These are phyloP conservation scores for Miichthys miiuy DNA, from an alignment of 2,797 vertebrate species.

Conservation along the genomic window DNA sequence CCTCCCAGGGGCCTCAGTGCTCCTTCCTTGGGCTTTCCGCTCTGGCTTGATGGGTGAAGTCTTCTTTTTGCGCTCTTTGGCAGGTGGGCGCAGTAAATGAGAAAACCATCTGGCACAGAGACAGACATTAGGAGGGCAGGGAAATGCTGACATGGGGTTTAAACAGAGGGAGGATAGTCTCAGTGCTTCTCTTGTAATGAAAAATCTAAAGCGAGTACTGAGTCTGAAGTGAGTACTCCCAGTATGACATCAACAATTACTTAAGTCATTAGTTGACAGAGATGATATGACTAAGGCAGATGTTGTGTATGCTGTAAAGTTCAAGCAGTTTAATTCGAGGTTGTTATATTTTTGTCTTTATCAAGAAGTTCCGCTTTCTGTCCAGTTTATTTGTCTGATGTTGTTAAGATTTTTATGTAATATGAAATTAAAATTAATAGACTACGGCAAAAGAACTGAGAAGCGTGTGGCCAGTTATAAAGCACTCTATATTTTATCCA, in stretches of 20 bases:
- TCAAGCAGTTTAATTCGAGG: not conserved
- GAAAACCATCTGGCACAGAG: constrained; percentile 76
- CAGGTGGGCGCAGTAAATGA: constrained; percentile 75
- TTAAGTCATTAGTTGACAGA: not conserved
- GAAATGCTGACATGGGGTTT: constrained; percentile 39
- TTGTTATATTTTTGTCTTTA: not conserved
- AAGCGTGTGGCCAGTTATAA: too few relatives aligned
- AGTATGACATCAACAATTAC: not conserved
- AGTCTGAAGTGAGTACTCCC: not conserved
- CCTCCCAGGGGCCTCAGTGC: too few relatives aligned
- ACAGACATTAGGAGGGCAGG: constrained; percentile 47
- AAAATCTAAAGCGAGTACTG: not conserved
- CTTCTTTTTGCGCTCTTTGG: constrained; percentile 58
- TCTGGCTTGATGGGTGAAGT: constrained; percentile 66
- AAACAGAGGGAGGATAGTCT: constrained; percentile 20
- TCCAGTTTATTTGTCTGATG: too few relatives aligned
- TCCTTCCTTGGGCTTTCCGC: constrained; percentile 25
- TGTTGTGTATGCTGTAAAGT: not conserved
- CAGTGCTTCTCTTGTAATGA: constrained; percentile 4
- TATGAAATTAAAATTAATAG: too few relatives aligned
- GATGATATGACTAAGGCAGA: constrained; percentile 2
- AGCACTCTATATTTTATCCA: too few relatives aligned
- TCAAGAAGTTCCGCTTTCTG: too few relatives aligned
- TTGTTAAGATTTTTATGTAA: too few relatives aligned
- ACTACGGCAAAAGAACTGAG: too few relatives aligned